phyloP scores from a whole-genome alignment of 2,113 vertebrate species.

The Euleptes europaea region DNA sequence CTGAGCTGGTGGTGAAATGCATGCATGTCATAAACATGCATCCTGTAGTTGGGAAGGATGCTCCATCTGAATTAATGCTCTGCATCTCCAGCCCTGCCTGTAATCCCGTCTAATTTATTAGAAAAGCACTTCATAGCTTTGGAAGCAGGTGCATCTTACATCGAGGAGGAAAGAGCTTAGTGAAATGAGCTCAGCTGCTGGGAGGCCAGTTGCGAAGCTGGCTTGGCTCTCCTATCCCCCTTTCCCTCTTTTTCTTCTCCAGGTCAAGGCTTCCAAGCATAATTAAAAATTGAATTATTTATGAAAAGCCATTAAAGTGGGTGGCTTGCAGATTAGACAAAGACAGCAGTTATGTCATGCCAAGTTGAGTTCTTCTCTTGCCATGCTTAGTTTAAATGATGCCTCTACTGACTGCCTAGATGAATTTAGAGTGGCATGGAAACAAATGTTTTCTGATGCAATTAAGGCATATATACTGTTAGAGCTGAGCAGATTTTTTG shows the following conservation, averaged over 20 bases:
- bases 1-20: not conserved
- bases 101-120: constrained; percentile 34
- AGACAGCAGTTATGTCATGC: constrained; percentile 58
- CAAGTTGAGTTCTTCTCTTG: constrained; percentile 65
- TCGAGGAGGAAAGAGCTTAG: constrained; percentile 21
- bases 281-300: constrained; percentile 94
- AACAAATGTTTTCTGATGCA: constrained; percentile 4
- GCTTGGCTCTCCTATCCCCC: constrained; percentile 10
- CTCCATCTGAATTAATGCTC: constrained; percentile 5
- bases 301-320: constrained; percentile 80
- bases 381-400: constrained; percentile 52
- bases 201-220: constrained; percentile 54
- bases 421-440: constrained; percentile 37
- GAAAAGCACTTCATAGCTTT: constrained; percentile 28
- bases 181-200: constrained; percentile 51
- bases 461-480: not conserved
- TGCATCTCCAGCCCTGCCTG: not conserved
- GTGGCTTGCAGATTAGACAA: constrained; percentile 76
- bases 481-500: not conserved
- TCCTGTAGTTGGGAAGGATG: not conserved
- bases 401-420: constrained; percentile 33
- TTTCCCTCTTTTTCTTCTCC: constrained; percentile 56
- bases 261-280: constrained; percentile 74
- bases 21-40: rapidly evolving
- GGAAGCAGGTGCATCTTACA: constrained; percentile 41